These are phyloP conservation scores for Leptopilina drosophilae DNA, from an alignment of 2,888 invertebrate species.

Conservation along the genomic window DNA sequence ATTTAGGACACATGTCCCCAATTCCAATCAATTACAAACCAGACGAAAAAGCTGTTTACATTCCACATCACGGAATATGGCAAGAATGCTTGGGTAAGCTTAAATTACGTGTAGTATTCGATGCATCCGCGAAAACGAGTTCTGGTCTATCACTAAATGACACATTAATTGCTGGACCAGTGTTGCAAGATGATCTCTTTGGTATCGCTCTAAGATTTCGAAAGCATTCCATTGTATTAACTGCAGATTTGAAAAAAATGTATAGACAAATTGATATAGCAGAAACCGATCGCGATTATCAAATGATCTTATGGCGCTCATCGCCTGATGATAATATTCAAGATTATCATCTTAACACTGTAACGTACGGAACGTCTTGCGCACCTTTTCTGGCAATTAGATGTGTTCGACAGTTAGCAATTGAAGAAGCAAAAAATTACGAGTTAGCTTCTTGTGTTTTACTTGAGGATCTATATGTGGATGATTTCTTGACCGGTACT, in stretches of 20 bases:
- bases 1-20: conserved; percentile 47
- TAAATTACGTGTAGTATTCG: conserved; percentile 58
- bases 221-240: conserved; percentile 53
- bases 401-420: too few species aligned
- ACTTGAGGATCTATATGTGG: conserved; percentile 24
- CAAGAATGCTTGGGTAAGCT: not conserved
- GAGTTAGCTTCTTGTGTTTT: not conserved
- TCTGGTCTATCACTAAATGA: conserved; percentile 56
- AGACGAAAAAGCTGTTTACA: conserved; percentile 4
- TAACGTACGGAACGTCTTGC: too few species aligned
- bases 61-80: conserved; percentile 14
- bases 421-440: not conserved
- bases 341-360: too few species aligned
- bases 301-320: too few species aligned
- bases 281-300: too few species aligned
- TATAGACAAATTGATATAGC: too few species aligned
- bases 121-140: conserved; percentile 56
- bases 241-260: too few species aligned
- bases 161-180: conserved; percentile 55
- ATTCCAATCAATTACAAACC: conserved; percentile 45
- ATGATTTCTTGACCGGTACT: conserved; percentile 40
- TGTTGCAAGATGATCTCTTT: conserved; percentile 54
- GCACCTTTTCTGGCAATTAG: too few species aligned
- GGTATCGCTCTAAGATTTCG: conserved; percentile 57
- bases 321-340: too few species aligned